These are phyloP conservation scores for Argya squamiceps DNA, from an alignment of 2,797 vertebrate genomes.

Conservation along the genomic window DNA sequence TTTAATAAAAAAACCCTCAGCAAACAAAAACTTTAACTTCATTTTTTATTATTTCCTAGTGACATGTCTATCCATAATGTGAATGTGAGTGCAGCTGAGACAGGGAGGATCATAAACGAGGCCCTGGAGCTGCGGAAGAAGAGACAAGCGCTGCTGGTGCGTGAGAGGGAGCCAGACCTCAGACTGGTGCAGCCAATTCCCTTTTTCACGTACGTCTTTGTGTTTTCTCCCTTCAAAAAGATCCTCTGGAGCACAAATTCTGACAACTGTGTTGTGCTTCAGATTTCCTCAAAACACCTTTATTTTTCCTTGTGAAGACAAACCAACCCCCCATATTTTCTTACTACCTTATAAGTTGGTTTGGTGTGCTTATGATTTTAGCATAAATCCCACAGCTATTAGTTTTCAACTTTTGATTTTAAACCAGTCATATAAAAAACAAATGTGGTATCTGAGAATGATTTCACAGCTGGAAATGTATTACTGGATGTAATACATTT, in stretches of 20 bases:
- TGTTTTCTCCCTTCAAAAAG: neutral
- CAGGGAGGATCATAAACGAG: constrained; percentile 85
- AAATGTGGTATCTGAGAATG: neutral
- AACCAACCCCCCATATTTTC: neutral
- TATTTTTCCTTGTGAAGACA: neutral
- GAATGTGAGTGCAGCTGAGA: constrained; percentile 86
- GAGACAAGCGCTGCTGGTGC: constrained; percentile 82
- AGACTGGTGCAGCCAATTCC: constrained; percentile 86
- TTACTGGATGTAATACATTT: too few species aligned
- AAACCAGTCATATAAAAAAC: neutral
- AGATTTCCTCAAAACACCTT: neutral
- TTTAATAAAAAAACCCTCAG: neutral
- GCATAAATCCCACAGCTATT: neutral
- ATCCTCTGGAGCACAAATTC: neutral
- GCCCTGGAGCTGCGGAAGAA: constrained; percentile 87
- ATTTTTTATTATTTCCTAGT: constrained; percentile 69
- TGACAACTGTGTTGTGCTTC: neutral
- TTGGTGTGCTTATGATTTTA: neutral
- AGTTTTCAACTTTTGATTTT: neutral
- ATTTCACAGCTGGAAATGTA: neutral
- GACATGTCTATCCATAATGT: constrained; percentile 89
- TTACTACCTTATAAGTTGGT: neutral
- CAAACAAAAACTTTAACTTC: neutral
- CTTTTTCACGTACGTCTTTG: constrained; percentile 84
- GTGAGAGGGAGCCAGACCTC: constrained; percentile 86